phyloP scores from a whole-genome alignment of 1,140 invertebrate species.

The Neodiprion virginianus region DNA sequence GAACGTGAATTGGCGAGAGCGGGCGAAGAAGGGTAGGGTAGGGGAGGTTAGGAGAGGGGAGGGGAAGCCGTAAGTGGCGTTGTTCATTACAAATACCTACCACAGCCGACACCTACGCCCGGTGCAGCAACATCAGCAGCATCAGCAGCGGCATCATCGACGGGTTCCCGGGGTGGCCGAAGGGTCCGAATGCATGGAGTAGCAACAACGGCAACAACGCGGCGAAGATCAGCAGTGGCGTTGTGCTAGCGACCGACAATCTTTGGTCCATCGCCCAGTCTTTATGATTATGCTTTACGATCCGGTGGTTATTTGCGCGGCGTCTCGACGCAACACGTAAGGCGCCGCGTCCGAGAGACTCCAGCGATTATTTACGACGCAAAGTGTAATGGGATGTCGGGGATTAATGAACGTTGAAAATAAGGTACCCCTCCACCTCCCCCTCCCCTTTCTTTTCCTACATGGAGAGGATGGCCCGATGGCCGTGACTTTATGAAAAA shows the following conservation, averaged over 20 bases:
- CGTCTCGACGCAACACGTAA: conserved; percentile 32
- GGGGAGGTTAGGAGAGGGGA: no score
- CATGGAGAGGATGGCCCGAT: conserved; percentile 30
- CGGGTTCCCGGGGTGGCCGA: no score
- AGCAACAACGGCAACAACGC: no score
- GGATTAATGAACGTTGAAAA: conserved; percentile 51
- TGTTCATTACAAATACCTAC: neutral
- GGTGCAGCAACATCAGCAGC: neutral
- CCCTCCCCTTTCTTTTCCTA: neutral
- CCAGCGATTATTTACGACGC: conserved; percentile 50
- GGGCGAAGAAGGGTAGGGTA: neutral
- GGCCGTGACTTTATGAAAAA: conserved; percentile 33
- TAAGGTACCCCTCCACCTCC: neutral
- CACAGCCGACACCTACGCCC: neutral
- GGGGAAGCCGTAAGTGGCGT: neutral
- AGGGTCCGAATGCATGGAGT: no score
- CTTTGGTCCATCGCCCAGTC: conserved; percentile 4
- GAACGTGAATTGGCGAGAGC: no score
- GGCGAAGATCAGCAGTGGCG: no score
- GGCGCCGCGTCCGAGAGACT: conserved; percentile 26
- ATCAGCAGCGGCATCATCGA: neutral
- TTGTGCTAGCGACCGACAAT: neutral
- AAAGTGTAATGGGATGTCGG: conserved; percentile 50
- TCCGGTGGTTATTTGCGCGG: conserved; percentile 18
- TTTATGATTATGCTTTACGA: conserved; percentile 53